Evolutionary conservation across 2,113 vertebrate species (phyloP), one percentile per base, ranked within the genome.

Genomic region (Eolophus roseicapilla): DNA sequence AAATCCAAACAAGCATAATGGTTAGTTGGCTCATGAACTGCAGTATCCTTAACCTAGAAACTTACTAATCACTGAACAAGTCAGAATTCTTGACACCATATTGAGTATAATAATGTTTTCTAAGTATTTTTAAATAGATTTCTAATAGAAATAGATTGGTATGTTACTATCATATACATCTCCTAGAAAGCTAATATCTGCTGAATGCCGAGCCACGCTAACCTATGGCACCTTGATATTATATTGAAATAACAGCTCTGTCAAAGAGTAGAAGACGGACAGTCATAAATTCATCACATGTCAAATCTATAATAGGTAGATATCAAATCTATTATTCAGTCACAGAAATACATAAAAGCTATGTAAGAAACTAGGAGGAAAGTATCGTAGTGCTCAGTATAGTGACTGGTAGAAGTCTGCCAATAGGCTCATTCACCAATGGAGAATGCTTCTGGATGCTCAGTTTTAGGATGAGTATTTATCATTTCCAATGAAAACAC

Each of bases 181-280:
- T 77, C 43, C 63, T 35, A 76, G 64, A 76, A 85, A 39, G 7
- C 5, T 55, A 39, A 20, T 29, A 15, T 11, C 3, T 90, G 17
- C 23, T 63, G 69, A 73, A 90, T n/a, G n/a, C 33, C 41, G 5
- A 62, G 11, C 64, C 47, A n/a, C 7, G 19, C 18, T 63, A 43
- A 39, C 5, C 6, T 39, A 9, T 7, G 13, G 1, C 0, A 3
- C 13, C 29, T 82, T 85, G 43, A 41, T 0, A 1, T 59, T 70
- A 37, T 21, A 27, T 21, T 75, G 76, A 91, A 80, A 43, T 68
- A 67, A 41, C 41, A 85, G 3, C 6, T 87, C 15, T 71, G 5
- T 27, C n/a, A 57, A 71, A 65, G 27, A 68, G 19, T 14, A 65
- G 44, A 78, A 33, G 33, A 57, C 31, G 7, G 6, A 4, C 33